Base-by-base conservation (phyloP, 2,113 vertebrate genomes). In the Salvelinus fontinalis region DNA sequence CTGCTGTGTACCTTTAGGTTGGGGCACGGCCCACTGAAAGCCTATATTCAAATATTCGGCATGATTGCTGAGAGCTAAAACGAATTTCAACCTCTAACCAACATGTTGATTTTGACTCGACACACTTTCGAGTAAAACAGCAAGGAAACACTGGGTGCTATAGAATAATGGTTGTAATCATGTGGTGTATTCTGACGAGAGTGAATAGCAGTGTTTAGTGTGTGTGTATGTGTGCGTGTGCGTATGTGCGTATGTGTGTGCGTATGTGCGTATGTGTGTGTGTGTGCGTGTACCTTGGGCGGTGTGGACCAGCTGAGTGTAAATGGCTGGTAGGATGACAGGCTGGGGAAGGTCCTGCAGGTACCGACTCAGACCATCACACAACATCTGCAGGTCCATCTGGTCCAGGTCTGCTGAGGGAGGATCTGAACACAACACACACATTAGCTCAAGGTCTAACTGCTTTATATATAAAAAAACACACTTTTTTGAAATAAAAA, bases 271-370 rank as follows among this genome's bases (percentile, higher is more conserved):
- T n/a, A n/a, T 29, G 29, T 29, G 31, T 31, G 29, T 31, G 29
- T 31, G 29, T 31, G 31, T 57, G 34, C 34, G 78, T 91, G 91
- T 81, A 99, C 97, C 97, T 96, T 95, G 95, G 85, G 93, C 91
- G 31, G 94, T 86, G 84, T 94, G 95, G 86, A 95, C 88, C 93
- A 99, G 92, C 82, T 98, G 96, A 89, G 82, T 91, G 73, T 95
- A 94, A 87, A 97, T 70, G 29, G 94, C 87, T 74, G 91, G 78
- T 76, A 95, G 97, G 90, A 99, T 91, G 86, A 98, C 87, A n/a
- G 98, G 95, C 89, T 96, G 96, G n/a, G 98, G 97, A 31, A 99
- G 93, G 78, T 99, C 98, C 88, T 95, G 85, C 75, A 99, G 93
- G 93, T 96, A 99, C 78, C 95, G 90, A 81, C 94, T 95, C 75